Conservation (phyloP, 2,113 vertebrate genomes). For the Ammodytes marinus region DNA sequence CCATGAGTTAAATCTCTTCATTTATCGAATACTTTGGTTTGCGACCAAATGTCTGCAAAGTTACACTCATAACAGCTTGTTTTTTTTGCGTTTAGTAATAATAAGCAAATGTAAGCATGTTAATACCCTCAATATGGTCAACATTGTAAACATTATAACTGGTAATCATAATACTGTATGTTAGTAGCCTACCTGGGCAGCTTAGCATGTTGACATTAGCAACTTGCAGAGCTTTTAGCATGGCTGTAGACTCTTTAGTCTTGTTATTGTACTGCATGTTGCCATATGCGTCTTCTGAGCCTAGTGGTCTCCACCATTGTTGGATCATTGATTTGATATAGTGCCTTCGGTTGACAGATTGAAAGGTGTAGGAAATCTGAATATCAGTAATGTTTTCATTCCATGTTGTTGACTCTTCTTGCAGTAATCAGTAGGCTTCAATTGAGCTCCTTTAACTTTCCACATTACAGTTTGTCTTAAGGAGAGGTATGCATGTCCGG, state of each 20-base stretch:
- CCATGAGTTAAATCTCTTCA: neutral
- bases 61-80: neutral
- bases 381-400: neutral
- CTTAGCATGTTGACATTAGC: neutral
- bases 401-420: neutral
- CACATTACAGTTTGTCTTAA: conserved; percentile 15
- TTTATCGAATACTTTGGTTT: neutral
- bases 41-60: neutral
- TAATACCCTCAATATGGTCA: neutral
- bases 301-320: neutral
- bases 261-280: neutral
- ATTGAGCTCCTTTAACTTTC: conserved; percentile 22
- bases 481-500: conserved; percentile 3
- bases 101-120: neutral
- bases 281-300: neutral
- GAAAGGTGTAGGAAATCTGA: neutral
- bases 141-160: neutral
- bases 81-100: neutral
- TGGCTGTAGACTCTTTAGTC: neutral
- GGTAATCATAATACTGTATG: neutral
- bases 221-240: neutral
- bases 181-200: neutral
- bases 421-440: neutral
- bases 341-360: neutral
- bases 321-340: neutral